These are phyloP conservation scores for Papilio gigon DNA, from an alignment of 2,888 invertebrate species.

Conservation along the genomic window DNA sequence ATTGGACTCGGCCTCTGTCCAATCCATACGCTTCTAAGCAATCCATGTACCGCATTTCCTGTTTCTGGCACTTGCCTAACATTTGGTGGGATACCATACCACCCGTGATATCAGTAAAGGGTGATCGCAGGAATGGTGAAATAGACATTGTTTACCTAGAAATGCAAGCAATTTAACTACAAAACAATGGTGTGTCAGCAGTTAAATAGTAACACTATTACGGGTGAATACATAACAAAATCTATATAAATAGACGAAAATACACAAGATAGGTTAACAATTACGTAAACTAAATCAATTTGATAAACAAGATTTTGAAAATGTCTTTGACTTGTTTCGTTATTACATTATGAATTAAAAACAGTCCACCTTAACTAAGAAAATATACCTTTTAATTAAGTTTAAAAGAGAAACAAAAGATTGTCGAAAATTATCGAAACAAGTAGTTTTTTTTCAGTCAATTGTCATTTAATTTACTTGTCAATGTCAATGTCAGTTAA, in stretches of 20 bases:
- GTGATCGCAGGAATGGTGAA: slow-evolving; percentile 85
- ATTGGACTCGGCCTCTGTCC: slow-evolving; percentile 84
- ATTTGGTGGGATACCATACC: slow-evolving; percentile 85
- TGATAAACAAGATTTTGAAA: slow-evolving; percentile 1
- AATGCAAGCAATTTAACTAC: slow-evolving; percentile 17
- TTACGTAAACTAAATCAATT: slow-evolving; percentile 48
- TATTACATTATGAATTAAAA: background rate
- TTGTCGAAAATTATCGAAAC: slow-evolving; percentile 1
- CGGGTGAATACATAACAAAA: background rate
- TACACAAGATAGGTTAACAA: slow-evolving; percentile 45
- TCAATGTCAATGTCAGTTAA: background rate
- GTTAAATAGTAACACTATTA: background rate
- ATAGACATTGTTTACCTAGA: slow-evolving; percentile 77
- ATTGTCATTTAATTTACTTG: slow-evolving; percentile 4
- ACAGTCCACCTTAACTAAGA: background rate
- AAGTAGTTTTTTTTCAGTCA: background rate
- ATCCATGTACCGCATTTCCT: slow-evolving; percentile 88
- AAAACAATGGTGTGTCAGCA: background rate
- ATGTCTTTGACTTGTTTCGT: background rate
- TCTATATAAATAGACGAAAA: slow-evolving; percentile 1
- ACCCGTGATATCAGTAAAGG: slow-evolving; percentile 88
- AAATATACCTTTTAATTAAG: slow-evolving; percentile 4
- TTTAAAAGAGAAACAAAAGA: slow-evolving; percentile 11
- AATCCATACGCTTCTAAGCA: slow-evolving; percentile 91
- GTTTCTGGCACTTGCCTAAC: slow-evolving; percentile 84